Conservation (phyloP, 2,888 invertebrate species). For the Nephrocerus scutellatus region DNA sequence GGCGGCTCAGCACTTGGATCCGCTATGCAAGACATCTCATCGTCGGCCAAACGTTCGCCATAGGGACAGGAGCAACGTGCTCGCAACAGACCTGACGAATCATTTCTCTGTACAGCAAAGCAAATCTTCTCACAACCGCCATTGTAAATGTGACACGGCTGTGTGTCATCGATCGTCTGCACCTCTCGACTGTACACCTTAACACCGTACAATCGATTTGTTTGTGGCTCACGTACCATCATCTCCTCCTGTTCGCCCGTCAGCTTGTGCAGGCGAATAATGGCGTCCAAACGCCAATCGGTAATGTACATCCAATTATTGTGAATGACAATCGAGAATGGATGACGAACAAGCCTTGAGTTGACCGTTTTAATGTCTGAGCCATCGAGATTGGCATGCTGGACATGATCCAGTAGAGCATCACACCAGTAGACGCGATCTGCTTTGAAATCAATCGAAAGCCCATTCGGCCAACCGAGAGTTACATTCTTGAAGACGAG, state of each 20-base stretch:
- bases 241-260: constrained; percentile 83
- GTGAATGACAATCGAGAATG: constrained; percentile 86
- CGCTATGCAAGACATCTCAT: constrained; percentile 63
- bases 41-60: constrained; percentile 71
- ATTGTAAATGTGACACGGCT: constrained; percentile 78
- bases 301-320: constrained; percentile 92
- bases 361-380: constrained; percentile 84
- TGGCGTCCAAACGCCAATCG: constrained; percentile 94
- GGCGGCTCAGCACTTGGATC: constrained; percentile 85
- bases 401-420: constrained; percentile 90
- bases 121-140: constrained; percentile 94
- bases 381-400: constrained; percentile 87
- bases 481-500: constrained; percentile 84
- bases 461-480: constrained; percentile 94
- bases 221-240: constrained; percentile 80
- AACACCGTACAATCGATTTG: constrained; percentile 84
- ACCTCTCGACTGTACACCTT: constrained; percentile 75
- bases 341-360: constrained; percentile 78
- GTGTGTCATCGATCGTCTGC: constrained; percentile 62
- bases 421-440: constrained; percentile 97
- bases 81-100: constrained; percentile 48
- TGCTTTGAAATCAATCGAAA: constrained; percentile 82
- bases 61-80: constrained; percentile 87
- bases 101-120: constrained; percentile 71
- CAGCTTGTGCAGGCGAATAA: constrained; percentile 80